Conservation (phyloP, 1,140 invertebrate species). For the Prorops nasuta region DNA sequence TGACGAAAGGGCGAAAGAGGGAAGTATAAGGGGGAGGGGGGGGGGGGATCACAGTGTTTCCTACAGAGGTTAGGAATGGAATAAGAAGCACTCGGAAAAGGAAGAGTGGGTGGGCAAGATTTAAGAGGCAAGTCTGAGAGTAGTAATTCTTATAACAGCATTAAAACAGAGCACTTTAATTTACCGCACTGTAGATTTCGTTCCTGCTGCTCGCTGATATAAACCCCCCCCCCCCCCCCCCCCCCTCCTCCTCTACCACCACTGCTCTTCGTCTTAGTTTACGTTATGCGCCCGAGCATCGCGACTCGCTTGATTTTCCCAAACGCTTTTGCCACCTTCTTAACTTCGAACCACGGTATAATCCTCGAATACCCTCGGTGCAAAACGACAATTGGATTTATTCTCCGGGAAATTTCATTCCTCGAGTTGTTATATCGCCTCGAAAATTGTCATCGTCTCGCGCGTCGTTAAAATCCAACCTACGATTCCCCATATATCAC, state of each 20-base stretch:
- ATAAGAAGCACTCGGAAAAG: no score
- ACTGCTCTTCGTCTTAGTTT: slow-evolving; percentile 6
- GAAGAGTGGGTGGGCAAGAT: slow-evolving; percentile 16
- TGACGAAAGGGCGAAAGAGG: not conserved
- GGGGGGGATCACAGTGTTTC: slow-evolving; percentile 9
- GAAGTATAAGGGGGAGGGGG: slow-evolving; percentile 24
- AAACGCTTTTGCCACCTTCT: not conserved
- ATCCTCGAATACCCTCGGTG: no score
- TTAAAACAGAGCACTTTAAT: slow-evolving; percentile 55
- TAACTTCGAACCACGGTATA: not conserved
- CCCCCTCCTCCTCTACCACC: no score
- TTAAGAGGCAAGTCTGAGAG: slow-evolving; percentile 20
- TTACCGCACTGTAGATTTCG: slow-evolving; percentile 55
- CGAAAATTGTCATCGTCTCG: not conserved
- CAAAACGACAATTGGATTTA: no score
- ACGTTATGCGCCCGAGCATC: slow-evolving; percentile 1
- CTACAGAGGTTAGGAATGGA: no score
- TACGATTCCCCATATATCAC: no score
- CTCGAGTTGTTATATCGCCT: not conserved
- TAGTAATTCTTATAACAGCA: slow-evolving; percentile 54
- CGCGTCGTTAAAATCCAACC: no score
- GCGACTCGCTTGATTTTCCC: not conserved
- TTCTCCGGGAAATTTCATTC: not conserved
- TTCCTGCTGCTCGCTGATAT: slow-evolving; percentile 43
- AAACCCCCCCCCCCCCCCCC: no score